Conservation (phyloP, 2,888 invertebrate genomes). For the Cistogaster globosa region DNA sequence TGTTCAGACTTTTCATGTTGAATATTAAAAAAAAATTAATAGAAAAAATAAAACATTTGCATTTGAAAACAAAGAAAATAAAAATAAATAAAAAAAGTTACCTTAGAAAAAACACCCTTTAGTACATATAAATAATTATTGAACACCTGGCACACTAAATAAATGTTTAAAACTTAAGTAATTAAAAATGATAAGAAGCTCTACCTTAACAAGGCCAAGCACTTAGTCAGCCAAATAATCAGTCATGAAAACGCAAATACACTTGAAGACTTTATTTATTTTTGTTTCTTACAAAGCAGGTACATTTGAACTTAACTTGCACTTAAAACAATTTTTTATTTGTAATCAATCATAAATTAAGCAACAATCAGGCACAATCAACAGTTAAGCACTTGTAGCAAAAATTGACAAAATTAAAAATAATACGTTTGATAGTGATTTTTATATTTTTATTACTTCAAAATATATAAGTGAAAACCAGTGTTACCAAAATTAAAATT, state of each 20-base stretch:
- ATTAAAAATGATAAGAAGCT: conserved; percentile 44
- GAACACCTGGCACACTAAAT: conserved; percentile 50
- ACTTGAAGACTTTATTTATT: not conserved
- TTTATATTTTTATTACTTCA: no score
- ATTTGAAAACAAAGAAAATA: not conserved
- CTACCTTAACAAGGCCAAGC: conserved; percentile 25
- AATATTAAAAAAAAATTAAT: no score
- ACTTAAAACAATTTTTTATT: conserved; percentile 20
- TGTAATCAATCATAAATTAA: not conserved
- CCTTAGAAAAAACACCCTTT: conserved; percentile 1
- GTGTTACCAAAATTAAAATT: no score
- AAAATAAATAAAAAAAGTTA: not conserved
- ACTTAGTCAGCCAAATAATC: not conserved
- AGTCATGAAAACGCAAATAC: not conserved
- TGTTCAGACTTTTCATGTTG: no score
- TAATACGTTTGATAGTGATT: no score
- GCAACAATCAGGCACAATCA: not conserved
- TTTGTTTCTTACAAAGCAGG: not conserved
- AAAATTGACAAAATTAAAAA: no score
- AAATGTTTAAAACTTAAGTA: not conserved
- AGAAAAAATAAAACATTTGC: not conserved
- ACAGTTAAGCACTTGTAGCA: no score
- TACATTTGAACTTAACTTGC: conserved; percentile 48
- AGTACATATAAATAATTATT: not conserved
- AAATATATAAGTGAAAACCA: no score